These are phyloP conservation scores for Pluvialis apricaria DNA, from an alignment of 2,113 vertebrate species.

Conservation along the genomic window DNA sequence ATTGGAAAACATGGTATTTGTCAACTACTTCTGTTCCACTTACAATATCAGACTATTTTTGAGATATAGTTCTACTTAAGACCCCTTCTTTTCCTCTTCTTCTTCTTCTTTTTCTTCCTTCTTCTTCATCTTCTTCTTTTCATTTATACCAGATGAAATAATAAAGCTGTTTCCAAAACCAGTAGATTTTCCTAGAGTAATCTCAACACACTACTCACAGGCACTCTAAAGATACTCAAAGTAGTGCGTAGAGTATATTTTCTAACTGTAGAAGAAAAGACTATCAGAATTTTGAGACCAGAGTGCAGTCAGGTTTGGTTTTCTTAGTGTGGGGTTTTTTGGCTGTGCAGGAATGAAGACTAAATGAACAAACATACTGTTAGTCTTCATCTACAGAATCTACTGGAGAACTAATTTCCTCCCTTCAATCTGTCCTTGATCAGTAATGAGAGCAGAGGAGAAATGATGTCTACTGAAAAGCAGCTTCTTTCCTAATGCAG, in stretches of 20 bases:
- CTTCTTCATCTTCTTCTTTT: not conserved
- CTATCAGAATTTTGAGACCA: not conserved
- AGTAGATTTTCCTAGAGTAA: not conserved
- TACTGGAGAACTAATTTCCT: not conserved
- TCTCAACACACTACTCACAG: not conserved
- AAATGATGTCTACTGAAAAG: not conserved
- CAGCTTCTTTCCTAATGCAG: not conserved
- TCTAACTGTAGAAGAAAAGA: not conserved
- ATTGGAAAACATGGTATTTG: not conserved
- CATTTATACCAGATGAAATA: not conserved
- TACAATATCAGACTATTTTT: not conserved
- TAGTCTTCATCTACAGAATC: not conserved
- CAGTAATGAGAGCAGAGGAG: not conserved
- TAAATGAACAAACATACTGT: not conserved
- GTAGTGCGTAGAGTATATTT: not conserved
- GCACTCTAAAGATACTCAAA: not conserved
- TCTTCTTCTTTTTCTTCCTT: not conserved
- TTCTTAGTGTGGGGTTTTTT: not conserved
- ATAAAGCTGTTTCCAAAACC: not conserved
- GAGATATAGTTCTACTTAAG: not conserved
- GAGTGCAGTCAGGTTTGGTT: not conserved
- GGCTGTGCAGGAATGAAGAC: not conserved
- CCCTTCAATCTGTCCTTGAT: not conserved
- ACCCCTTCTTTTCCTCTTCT: not conserved
- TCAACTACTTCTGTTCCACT: not conserved